phyloP scores from a whole-genome alignment of 2,113 vertebrate genomes.

The Eurypyga helias region DNA sequence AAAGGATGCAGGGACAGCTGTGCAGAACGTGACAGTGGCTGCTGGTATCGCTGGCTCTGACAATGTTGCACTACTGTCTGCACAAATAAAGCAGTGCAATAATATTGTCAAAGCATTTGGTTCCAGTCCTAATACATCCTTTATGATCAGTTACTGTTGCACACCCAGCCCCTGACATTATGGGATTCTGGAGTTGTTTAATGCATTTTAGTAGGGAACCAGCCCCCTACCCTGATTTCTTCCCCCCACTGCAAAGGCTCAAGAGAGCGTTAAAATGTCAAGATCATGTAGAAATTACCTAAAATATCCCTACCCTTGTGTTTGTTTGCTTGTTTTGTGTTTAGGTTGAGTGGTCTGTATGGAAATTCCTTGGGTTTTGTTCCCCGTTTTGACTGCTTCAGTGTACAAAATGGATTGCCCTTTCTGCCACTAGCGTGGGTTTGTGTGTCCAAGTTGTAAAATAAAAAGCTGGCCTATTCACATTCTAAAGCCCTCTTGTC shows the following conservation, averaged over 20 bases:
- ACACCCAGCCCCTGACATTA: conserved; percentile 54
- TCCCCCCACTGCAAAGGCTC: background rate
- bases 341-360: conserved; percentile 30
- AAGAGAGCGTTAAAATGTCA: background rate
- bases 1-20: conserved; percentile 68
- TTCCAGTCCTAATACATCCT: conserved; percentile 77
- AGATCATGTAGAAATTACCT: background rate
- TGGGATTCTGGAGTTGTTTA: conserved; percentile 33
- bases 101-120: conserved; percentile 97
- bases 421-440: conserved; percentile 45
- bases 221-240: conserved; percentile 6
- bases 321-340: conserved; percentile 25
- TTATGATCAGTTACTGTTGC: conserved; percentile 63
- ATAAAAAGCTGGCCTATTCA: conserved; percentile 65
- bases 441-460: conserved; percentile 54
- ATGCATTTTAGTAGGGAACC: conserved; percentile 25
- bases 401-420: conserved; percentile 50
- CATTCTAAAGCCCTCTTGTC: conserved; percentile 67
- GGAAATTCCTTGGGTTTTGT: conserved; percentile 50
- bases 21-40: conserved; percentile 60
- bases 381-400: conserved; percentile 8
- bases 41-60: conserved; percentile 92
- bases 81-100: conserved; percentile 95
- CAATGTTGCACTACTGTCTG: conserved; percentile 96
- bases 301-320: background rate